These are phyloP conservation scores for Lamellibrachia satsuma DNA, from an alignment of 2,888 invertebrate species.

Conservation along the genomic window DNA sequence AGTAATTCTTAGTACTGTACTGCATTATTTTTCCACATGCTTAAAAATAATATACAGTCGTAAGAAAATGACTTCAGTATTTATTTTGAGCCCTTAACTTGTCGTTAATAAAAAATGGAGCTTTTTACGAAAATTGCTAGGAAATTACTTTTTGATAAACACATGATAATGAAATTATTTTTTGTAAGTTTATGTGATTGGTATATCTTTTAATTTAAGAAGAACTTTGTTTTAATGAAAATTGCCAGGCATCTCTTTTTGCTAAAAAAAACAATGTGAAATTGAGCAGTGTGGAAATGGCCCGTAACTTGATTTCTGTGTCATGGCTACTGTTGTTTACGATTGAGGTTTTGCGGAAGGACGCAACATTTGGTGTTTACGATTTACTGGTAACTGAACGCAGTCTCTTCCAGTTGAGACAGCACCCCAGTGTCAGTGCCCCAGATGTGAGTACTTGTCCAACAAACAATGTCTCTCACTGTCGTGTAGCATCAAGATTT, in stretches of 20 bases:
- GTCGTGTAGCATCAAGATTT: not conserved
- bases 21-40: too few species aligned
- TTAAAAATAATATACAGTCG: too few species aligned
- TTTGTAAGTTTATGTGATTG: not conserved
- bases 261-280: not conserved
- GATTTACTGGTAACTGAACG: not conserved
- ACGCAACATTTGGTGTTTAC: not conserved
- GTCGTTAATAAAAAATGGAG: too few species aligned
- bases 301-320: not conserved
- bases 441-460: not conserved
- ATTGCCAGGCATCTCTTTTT: not conserved
- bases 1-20: too few species aligned
- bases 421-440: not conserved
- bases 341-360: not conserved
- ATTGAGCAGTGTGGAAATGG: not conserved
- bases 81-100: too few species aligned
- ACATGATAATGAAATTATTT: not conserved
- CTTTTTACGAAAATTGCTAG: too few species aligned
- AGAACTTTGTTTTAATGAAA: not conserved
- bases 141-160: too few species aligned
- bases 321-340: not conserved
- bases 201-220: too few species aligned
- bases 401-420: not conserved
- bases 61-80: too few species aligned
- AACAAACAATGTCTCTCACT: not conserved